Evolutionary conservation across 2,113 vertebrate species (phyloP).

Genomic region (Clarias macrocephalus): DNA sequence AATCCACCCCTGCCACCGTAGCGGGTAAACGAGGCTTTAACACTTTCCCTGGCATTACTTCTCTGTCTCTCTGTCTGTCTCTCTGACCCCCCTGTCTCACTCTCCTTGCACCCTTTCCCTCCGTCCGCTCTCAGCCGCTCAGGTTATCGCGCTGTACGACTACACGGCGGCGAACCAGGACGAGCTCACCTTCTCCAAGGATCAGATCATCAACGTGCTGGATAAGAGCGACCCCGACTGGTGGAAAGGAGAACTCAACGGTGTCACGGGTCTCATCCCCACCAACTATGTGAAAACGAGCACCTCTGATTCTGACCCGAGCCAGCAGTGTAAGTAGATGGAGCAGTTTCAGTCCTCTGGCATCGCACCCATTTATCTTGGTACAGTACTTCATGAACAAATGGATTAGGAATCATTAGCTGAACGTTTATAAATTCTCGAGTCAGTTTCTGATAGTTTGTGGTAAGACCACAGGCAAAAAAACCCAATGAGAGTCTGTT

Average conservation of each 20-base stretch:
- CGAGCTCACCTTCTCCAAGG: constrained; percentile 91
- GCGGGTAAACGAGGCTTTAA: constrained; percentile 72
- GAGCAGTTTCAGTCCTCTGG: not conserved
- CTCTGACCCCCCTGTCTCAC: not conserved
- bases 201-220: constrained; percentile 87
- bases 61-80: not conserved
- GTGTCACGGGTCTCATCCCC: constrained; percentile 88
- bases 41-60: not conserved
- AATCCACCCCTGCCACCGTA: constrained; percentile 79
- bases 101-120: not conserved
- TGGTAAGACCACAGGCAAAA: not conserved
- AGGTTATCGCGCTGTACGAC: constrained; percentile 95
- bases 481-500: not conserved
- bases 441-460: not conserved
- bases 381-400: not conserved
- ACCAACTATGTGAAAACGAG: constrained; percentile 94
- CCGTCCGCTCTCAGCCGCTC: constrained; percentile 74
- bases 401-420: not conserved
- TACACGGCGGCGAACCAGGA: constrained; percentile 87
- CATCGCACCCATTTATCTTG: not conserved
- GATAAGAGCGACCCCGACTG: constrained; percentile 89
- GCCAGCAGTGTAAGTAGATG: constrained; percentile 90
- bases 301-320: constrained; percentile 84
- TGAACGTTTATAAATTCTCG: not conserved
- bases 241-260: constrained; percentile 92